phyloP scores from a whole-genome alignment of 2,113 vertebrate species.

The Myiagra hebetior region DNA sequence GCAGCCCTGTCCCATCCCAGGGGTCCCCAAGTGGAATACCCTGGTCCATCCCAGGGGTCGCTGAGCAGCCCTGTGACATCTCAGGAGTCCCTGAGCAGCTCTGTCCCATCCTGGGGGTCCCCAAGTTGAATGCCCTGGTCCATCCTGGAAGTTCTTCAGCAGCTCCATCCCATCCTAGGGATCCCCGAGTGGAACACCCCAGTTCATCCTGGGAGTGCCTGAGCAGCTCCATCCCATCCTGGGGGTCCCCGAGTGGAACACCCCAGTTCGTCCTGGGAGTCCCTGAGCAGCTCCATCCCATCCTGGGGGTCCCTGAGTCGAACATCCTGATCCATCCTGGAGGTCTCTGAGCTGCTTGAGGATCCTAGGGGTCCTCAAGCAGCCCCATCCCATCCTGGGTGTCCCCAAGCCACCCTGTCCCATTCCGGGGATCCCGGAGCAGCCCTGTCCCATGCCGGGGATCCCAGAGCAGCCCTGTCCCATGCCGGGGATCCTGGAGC shows the following conservation, averaged over 20 bases:
- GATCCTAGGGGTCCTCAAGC: too few species aligned
- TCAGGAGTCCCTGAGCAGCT: neutral
- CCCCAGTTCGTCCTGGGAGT: too few species aligned
- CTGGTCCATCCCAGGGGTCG: neutral
- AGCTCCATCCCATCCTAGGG: neutral
- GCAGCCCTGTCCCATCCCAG: neutral
- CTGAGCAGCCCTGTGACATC: neutral
- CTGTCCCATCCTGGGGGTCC: neutral
- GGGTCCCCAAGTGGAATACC: neutral
- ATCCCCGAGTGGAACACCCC: too few species aligned
- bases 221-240: neutral
- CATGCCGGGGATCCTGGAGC: fast-evolving
- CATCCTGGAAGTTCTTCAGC: neutral
- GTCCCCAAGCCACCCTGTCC: neutral
- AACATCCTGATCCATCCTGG: too few species aligned
- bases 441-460: fast-evolving
- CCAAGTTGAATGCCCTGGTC: neutral
- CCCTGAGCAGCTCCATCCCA: neutral
- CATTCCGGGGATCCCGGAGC: fast-evolving
- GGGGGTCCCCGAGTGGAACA: too few species aligned
- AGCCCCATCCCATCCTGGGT: neutral
- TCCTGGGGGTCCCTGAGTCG: too few species aligned
- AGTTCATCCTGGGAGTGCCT: neutral
- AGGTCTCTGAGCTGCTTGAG: too few species aligned
- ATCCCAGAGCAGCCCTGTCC: neutral